Base-by-base conservation (phyloP, 2,888 invertebrate species). In the Netelia inedita region DNA sequence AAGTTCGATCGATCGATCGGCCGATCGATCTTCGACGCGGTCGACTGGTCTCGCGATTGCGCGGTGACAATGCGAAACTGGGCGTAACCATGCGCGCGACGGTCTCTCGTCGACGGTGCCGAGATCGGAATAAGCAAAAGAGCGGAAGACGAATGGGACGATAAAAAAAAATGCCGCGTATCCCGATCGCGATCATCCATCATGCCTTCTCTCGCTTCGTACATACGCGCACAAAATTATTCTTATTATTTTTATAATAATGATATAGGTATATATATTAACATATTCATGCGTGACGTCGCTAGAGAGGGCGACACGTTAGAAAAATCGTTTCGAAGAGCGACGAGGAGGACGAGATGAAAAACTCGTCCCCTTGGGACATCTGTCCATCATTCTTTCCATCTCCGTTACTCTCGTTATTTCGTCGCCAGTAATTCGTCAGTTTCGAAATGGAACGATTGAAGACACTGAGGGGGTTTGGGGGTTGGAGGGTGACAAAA, bases 251-350 rank as follows among this genome's bases (percentile, higher is more conserved):
- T 28, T 28, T 28, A 28, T 28, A 28, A 28, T 28, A 28, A 28
- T 28, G 53, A 53, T 59, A 23, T 57, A 69, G 65, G 55, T 59
- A 66, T 63, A 75, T 43, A 73, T 83, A 88, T 90, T 90, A 90
- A 89, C 89, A 90, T 90, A 90, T 90, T 89, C 89, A 88, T 88
- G 90, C 88, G 88, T 89, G 88, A 90, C 89, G 87, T 82, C 61
- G 81, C 79, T 28, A 66, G 72, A 59, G 66, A 68, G 66, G 28
- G 50, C 76, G 78, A 79, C 19, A 21, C 46, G n/a, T 14, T 16
- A 21, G n/a, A 55, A 21, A 28, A 23, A 68, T 14, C 16, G 41
- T 28, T 10, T 0, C 23, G 16, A 43, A 66, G n/a, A 65, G 9
- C 63, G 46, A 63, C 5, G 63, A 71, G 23, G 14, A 55, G 23